Conservation (phyloP, 2,113 vertebrate genomes). For the Chroicocephalus ridibundus region DNA sequence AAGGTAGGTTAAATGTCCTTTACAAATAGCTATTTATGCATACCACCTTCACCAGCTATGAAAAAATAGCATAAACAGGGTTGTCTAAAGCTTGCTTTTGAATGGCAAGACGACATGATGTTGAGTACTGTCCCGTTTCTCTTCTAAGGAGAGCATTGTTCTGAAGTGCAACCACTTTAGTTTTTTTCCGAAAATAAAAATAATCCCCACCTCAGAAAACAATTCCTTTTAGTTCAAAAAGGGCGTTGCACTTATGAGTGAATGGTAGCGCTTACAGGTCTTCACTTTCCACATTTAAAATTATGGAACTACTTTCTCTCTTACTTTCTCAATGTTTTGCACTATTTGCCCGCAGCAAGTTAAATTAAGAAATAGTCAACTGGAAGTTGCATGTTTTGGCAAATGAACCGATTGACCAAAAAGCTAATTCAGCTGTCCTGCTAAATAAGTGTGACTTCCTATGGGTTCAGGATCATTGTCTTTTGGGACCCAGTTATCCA, state of each 20-base stretch:
- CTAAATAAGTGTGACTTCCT: constrained; percentile 53
- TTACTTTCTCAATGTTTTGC: not conserved
- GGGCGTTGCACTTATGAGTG: not conserved
- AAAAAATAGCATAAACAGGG: not conserved
- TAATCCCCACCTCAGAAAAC: not conserved
- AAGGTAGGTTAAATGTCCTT: constrained; percentile 77
- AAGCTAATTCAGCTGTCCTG: constrained; percentile 48
- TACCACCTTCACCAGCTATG: not conserved
- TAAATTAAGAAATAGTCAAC: constrained; percentile 7
- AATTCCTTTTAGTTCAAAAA: not conserved
- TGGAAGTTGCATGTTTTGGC: constrained; percentile 11
- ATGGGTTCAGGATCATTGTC: not conserved
- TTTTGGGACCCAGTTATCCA: not conserved
- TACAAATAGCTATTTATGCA: not conserved
- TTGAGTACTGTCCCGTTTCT: not conserved
- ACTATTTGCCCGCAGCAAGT: not conserved
- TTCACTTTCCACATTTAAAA: not conserved
- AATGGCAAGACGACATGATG: not conserved
- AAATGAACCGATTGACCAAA: constrained; percentile 3
- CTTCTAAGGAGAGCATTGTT: not conserved
- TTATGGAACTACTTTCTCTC: not conserved
- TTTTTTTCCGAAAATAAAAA: not conserved
- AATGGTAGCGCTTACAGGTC: not conserved
- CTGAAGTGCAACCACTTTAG: not conserved
- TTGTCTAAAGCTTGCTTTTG: not conserved